Evolutionary conservation across 2,113 vertebrate genomes (phyloP), one percentile per base, ranked within the genome.

Genomic region (Rhombomys opimus): DNA sequence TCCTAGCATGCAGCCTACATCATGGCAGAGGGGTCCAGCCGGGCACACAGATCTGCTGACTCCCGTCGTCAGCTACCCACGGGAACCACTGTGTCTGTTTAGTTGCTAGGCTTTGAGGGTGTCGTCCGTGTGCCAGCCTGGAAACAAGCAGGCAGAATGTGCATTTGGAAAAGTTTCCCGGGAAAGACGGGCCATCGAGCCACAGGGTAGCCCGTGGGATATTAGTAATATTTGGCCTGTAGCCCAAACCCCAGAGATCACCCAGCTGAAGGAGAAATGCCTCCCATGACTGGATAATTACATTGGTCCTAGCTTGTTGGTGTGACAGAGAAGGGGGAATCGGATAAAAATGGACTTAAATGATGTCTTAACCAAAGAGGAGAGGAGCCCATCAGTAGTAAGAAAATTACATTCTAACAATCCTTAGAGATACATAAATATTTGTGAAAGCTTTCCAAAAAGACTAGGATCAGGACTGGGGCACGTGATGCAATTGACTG

Each of bases 391-490:
- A 95, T 88, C 12, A 13, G 22, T 70, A 78, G 90, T 90, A 70
- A 85, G 68, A 77, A 96, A 95, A 84, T 82, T 73, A 91, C 50
- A 65, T 27, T 50, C 54, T 85, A 63, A 89, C 88, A 91, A 87
- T 82, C 30, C 41, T 72, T 90, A 61, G 84, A 81, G 63, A 77
- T 67, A 63, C 30, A 8, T 59, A 32, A 73, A 80, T 52, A 59
- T 67, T 70, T 68, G n/a, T 7, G 88, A 90, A 75, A 80, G 46
- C 38, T 87, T 63, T 84, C 76, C 20, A 2, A 4, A 46, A 81
- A 15, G 35, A 90, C 52, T 52, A 35, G 75, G 90, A 54, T 23
- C 38, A 59, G 92, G 22, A 20, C n/a, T 6, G 46, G 27, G 46
- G 61, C n/a, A 2, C 54, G 20, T 30, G 30, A 54, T 87, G 7